Evolutionary conservation across 2,888 invertebrate species (phyloP), one percentile per base, ranked within the genome.

Genomic region (Octonoba sinensis): DNA sequence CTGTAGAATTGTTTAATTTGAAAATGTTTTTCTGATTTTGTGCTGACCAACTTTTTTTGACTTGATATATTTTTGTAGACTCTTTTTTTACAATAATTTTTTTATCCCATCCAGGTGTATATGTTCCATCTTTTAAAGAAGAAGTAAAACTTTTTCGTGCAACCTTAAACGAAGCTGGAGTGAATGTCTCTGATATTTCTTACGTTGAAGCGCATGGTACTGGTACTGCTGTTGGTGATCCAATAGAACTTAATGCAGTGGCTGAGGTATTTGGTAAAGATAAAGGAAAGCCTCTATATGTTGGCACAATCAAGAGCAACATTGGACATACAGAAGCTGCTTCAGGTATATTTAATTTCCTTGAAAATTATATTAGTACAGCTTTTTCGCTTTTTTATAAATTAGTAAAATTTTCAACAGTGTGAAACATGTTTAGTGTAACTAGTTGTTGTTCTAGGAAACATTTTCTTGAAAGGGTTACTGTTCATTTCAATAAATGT

Each of bases 141-240:
- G 87, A 96, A 94, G 88, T 91, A 90, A 85, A 87, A 54, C 87
- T 92, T 22, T 86, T 91, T 44, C 86, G 88, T 49, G 96, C 96
- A 89, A 93, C 96, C 0, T 98, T 98, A 89, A 90, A 90, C 8
- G 96, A 96, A 89, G 92, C 92, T 46, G 92, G 93, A 0, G 89
- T 99, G 69, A 92, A 93, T 86, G 97, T 98, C 2, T 88, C 90
- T 66, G 93, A 94, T 76, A 95, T 99, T 0, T 91, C 90, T 3
- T 99, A 98, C 89, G 93, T 99, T 0, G 99, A 99, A 89, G 96
- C 97, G 70, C 99, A 99, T 89, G 99, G 99, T 73, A 99, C 99
- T 22, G 99, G 99, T 77, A 99, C 99, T 8, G 96, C 97, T 91
- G 94, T 93, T 51, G 97, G 99, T 15, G 99, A 99, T 90, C 98